Evolutionary conservation across 2,797 vertebrate species (phyloP).

Genomic region (Phyllotis vaccarum): DNA sequence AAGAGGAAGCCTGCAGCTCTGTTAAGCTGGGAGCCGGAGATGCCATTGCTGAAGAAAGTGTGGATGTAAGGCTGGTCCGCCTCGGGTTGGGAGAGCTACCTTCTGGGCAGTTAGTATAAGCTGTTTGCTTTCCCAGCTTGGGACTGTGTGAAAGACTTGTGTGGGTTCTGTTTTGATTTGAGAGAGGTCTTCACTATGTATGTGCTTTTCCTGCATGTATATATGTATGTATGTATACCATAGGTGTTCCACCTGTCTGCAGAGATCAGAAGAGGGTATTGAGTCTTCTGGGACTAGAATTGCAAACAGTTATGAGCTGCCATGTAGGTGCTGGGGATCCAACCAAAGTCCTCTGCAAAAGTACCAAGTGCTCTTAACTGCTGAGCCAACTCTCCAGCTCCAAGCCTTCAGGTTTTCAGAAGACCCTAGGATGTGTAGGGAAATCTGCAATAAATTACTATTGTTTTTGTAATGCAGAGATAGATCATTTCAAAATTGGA

Average conservation of each 20-base stretch:
- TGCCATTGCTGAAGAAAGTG: conserved; percentile 94
- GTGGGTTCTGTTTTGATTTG: neutral
- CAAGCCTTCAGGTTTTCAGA: neutral
- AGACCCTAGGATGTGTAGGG: neutral
- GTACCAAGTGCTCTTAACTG: neutral
- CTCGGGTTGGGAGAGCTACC: neutral
- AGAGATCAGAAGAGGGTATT: neutral
- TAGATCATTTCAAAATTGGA: conserved; percentile 4
- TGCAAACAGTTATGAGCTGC: neutral
- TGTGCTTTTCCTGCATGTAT: neutral
- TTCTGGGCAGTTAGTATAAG: neutral
- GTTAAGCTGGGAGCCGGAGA: conserved; percentile 95
- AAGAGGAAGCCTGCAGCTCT: conserved; percentile 93
- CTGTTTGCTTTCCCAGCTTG: neutral
- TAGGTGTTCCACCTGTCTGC: neutral
- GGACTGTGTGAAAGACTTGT: neutral
- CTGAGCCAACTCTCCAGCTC: neutral
- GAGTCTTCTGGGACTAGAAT: neutral
- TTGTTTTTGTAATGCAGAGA: neutral
- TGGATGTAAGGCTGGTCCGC: conserved; percentile 90
- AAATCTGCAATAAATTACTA: neutral
- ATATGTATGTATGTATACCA: too few relatives aligned
- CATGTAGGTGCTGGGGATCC: neutral
- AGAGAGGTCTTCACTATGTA: neutral
- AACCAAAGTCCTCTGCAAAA: neutral